Evolutionary conservation across 2,888 invertebrate genomes (phyloP).

Genomic region (Yponomeuta evonymella): DNA sequence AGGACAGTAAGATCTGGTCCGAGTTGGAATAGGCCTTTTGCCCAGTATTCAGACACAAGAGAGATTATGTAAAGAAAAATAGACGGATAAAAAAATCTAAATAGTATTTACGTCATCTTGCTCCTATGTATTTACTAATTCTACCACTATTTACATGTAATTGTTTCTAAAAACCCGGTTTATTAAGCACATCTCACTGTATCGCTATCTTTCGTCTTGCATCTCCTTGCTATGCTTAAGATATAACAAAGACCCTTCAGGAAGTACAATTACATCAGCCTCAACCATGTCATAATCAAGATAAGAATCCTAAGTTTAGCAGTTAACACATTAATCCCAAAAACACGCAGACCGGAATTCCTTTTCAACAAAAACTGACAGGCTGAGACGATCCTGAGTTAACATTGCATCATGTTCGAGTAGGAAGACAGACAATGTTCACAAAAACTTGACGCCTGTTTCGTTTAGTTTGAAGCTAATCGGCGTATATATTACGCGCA

Average conservation of each 20-base stretch:
- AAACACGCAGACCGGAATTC: constrained; percentile 5
- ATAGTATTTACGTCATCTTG: no score
- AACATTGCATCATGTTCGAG: background rate
- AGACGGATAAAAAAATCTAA: no score
- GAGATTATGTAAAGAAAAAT: no score
- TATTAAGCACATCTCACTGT: no score
- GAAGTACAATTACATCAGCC: background rate
- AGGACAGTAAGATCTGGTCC: no score
- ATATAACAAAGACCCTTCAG: background rate
- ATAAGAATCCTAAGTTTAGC: background rate
- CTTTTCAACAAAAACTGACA: background rate
- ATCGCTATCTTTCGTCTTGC: no score
- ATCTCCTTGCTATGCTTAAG: background rate
- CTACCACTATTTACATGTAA: no score
- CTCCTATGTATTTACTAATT: no score
- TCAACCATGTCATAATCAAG: background rate
- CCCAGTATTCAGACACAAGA: no score
- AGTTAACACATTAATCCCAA: background rate
- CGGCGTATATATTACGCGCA: no score
- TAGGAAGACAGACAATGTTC: constrained; percentile 7
- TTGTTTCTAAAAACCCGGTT: no score
- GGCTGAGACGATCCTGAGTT: background rate
- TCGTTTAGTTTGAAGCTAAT: constrained; percentile 25
- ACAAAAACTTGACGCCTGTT: constrained; percentile 34
- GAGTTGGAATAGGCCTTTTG: no score